These are phyloP conservation scores for Drosophila paramelanica DNA, from an alignment of 2,888 invertebrate species.

Conservation along the genomic window DNA sequence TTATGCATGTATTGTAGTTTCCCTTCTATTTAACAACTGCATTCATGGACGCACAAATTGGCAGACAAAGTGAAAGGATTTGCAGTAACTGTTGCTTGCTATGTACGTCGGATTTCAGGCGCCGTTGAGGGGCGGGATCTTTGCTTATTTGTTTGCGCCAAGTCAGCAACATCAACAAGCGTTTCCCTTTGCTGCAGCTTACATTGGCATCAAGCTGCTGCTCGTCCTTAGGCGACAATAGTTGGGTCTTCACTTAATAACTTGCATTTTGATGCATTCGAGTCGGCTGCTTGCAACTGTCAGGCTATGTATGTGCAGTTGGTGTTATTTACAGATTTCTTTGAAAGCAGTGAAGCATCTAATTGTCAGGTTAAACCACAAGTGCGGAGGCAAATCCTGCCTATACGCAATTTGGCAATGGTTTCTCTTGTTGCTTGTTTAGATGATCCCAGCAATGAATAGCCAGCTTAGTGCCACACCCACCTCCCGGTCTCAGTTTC, in stretches of 20 bases:
- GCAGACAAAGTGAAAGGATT: conserved; percentile 63
- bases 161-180: conserved; percentile 46
- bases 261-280: conserved; percentile 6
- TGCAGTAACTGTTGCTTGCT: conserved; percentile 61
- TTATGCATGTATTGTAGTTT: conserved; percentile 77
- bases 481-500: conserved; percentile 14
- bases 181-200: conserved; percentile 9
- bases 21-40: conserved; percentile 66
- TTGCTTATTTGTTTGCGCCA: conserved; percentile 49
- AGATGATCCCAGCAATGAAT: conserved; percentile 76
- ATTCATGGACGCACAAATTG: conserved; percentile 74
- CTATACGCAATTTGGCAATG: conserved; percentile 55
- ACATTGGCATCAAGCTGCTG: conserved; percentile 4
- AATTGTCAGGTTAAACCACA: conserved; percentile 63
- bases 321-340: conserved; percentile 35
- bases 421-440: conserved; percentile 75
- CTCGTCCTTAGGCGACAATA: background rate
- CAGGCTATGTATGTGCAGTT: background rate
- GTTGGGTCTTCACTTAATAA: conserved; percentile 28
- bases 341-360: conserved; percentile 70
- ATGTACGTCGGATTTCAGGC: background rate
- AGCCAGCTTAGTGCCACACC: conserved; percentile 55
- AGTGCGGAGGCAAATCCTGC: conserved; percentile 32
- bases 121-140: background rate
- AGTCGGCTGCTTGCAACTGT: background rate